phyloP scores from a whole-genome alignment of 2,797 vertebrate genomes.

The Mormyrus hasselquistii region DNA sequence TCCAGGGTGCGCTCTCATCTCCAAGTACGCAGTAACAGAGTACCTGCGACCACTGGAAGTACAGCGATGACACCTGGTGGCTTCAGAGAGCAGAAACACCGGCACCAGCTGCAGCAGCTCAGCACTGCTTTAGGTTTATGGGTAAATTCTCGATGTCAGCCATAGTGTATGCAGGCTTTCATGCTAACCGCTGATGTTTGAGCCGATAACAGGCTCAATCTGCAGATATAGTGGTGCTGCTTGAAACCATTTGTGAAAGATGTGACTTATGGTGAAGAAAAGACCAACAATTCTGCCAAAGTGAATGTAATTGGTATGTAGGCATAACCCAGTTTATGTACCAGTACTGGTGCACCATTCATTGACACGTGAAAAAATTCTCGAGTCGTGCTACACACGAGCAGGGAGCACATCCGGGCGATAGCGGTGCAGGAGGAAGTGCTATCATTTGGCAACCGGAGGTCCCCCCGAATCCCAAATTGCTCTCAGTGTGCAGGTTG shows the following conservation, averaged over 20 bases:
- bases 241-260: too few species aligned
- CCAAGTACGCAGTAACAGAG: neutral
- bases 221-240: too few species aligned
- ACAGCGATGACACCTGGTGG: slow-evolving; percentile 29
- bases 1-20: neutral
- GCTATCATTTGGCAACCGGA: too few species aligned
- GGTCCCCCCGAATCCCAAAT: too few species aligned
- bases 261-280: neutral
- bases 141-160: neutral
- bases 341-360: neutral
- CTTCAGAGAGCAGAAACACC: neutral
- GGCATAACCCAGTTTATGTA: neutral
- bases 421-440: too few species aligned
- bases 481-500: too few species aligned
- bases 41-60: neutral
- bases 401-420: neutral
- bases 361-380: neutral
- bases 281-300: neutral
- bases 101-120: neutral
- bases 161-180: neutral
- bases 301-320: neutral
- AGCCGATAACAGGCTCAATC: too few species aligned
- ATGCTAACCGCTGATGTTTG: neutral
- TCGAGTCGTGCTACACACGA: neutral
- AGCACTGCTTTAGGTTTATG: neutral